Conservation (phyloP, 1,140 invertebrate genomes). For the Drosophila orena region DNA sequence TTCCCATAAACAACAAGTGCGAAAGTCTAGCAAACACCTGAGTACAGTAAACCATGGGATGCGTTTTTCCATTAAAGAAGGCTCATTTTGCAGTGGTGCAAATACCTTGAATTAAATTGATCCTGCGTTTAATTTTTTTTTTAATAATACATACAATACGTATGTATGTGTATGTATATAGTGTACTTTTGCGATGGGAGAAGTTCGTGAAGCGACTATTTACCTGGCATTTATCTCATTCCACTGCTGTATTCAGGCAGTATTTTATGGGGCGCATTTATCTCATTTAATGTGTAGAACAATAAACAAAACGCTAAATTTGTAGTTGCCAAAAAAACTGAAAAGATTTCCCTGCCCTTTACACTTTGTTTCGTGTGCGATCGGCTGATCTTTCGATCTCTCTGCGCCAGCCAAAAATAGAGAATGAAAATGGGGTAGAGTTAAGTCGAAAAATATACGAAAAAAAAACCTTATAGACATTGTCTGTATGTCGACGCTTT, state of each 20-base stretch:
- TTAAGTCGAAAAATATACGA: neutral
- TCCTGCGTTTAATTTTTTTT: neutral
- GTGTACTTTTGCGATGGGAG: neutral
- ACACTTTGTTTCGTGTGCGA: constrained; percentile 16
- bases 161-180: too few relatives aligned
- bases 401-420: constrained; percentile 33
- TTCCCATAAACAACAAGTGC: constrained; percentile 29
- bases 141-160: neutral
- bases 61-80: constrained; percentile 6
- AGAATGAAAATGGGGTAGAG: neutral
- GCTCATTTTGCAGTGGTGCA: neutral
- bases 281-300: constrained; percentile 43
- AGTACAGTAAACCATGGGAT: constrained; percentile 8
- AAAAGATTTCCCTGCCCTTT: constrained; percentile 31
- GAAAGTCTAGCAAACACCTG: constrained; percentile 12
- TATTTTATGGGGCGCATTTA: constrained; percentile 51
- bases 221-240: constrained; percentile 31
- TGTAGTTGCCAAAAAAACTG: constrained; percentile 43
- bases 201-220: constrained; percentile 30
- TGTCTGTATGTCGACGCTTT: constrained; percentile 53
- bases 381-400: constrained; percentile 21
- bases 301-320: constrained; percentile 45
- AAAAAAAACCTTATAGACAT: constrained; percentile 3
- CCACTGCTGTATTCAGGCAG: constrained; percentile 1
- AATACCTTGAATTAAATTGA: constrained; percentile 2